Evolutionary conservation across 1,140 invertebrate genomes (phyloP).

Genomic region (Venturia canescens): DNA sequence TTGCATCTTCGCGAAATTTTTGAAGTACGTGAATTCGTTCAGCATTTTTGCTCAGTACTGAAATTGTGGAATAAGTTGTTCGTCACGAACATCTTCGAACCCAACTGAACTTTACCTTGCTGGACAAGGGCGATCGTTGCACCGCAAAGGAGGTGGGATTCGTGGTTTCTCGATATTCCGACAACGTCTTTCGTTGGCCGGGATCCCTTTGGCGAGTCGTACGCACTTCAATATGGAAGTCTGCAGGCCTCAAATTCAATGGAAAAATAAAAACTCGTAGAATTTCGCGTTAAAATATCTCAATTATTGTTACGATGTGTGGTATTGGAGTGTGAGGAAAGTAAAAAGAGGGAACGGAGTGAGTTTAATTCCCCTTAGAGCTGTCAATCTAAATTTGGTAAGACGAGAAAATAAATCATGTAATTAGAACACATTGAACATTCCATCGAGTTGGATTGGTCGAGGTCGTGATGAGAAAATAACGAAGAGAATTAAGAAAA

Average conservation of each 20-base stretch:
- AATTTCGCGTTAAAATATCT: neutral
- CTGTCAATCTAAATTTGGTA: slow-evolving; percentile 79
- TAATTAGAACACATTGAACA: slow-evolving; percentile 77
- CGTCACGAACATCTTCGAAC: too few species aligned
- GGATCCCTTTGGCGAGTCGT: slow-evolving; percentile 60
- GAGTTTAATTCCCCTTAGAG: slow-evolving; percentile 57
- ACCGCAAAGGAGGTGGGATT: slow-evolving; percentile 79
- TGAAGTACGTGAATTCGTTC: too few species aligned
- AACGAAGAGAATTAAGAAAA: slow-evolving; percentile 8
- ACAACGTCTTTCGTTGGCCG: slow-evolving; percentile 81
- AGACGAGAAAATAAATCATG: slow-evolving; percentile 81
- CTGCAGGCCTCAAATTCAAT: slow-evolving; percentile 54
- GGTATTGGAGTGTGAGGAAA: neutral
- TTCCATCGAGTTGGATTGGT: slow-evolving; percentile 31
- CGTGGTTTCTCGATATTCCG: slow-evolving; percentile 79
- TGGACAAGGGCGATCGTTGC: slow-evolving; percentile 85
- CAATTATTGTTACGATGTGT: slow-evolving; percentile 1
- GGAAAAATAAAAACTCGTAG: neutral
- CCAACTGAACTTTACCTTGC: slow-evolving; percentile 63
- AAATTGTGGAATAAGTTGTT: too few species aligned
- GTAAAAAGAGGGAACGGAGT: neutral
- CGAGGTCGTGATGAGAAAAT: slow-evolving; percentile 31
- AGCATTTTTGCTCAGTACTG: too few species aligned
- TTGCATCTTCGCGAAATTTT: too few species aligned
- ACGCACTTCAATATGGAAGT: slow-evolving; percentile 62